These are phyloP conservation scores for Phalanger gymnotis DNA, from an alignment of 2,797 vertebrate genomes.

Conservation along the genomic window DNA sequence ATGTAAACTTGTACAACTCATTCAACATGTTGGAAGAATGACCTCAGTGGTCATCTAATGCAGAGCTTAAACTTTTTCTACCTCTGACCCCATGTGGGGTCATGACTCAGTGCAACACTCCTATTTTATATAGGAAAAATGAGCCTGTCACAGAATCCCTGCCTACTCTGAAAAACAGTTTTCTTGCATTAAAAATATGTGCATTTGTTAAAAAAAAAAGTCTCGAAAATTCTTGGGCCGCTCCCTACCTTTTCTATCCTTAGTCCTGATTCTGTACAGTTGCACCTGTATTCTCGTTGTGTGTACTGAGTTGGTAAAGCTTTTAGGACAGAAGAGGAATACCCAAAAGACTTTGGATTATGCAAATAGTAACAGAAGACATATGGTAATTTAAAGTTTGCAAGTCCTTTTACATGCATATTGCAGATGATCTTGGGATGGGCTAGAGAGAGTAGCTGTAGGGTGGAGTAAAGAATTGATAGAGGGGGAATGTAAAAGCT, in stretches of 20 bases:
- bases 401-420: neutral
- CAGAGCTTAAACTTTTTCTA: too few relatives aligned
- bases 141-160: neutral
- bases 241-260: neutral
- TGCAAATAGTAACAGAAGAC: neutral
- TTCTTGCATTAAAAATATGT: neutral
- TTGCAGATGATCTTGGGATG: neutral
- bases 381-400: neutral
- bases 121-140: neutral
- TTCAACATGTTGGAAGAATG: neutral
- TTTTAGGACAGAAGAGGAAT: neutral
- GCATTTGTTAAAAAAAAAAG: neutral
- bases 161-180: neutral
- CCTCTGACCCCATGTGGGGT: too few relatives aligned
- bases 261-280: neutral
- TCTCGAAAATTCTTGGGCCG: neutral
- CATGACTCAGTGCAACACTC: neutral
- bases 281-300: neutral
- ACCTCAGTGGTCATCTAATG: neutral
- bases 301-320: neutral
- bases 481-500: neutral
- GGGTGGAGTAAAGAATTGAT: neutral
- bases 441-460: neutral
- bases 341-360: neutral
- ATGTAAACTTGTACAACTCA: neutral